A percentile compares a stretch with the other conserved stretches of the same genome.
Evolutionary conservation across 2,797 vertebrate species (phyloP).

Genomic region (Acestrorhynchus altus): DNA sequence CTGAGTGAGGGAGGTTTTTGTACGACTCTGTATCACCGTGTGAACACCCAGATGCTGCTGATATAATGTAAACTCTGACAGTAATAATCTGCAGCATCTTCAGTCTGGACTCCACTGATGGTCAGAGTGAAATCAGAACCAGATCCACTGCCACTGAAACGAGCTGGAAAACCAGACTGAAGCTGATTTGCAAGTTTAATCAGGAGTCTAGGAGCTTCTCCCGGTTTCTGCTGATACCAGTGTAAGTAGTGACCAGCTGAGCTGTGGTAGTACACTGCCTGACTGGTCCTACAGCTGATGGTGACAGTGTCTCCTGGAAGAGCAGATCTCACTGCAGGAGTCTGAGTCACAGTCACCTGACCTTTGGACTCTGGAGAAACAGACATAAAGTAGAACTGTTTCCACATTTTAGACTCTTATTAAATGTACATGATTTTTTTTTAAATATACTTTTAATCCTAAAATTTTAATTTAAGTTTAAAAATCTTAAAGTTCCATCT

Average conservation of each 20-base stretch:
- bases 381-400: no score
- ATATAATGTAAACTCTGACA: background rate
- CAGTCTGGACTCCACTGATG: conserved; percentile 39
- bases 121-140: conserved; percentile 26
- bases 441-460: no score
- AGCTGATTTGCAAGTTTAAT: background rate
- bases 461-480: no score
- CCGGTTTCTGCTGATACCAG: no score
- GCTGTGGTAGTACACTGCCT: background rate
- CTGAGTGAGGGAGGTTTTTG: conserved; percentile 38
- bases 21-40: conserved; percentile 26
- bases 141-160: conserved; percentile 39
- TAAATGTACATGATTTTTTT: no score
- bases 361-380: no score
- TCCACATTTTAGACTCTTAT: no score
- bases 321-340: background rate
- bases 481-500: background rate
- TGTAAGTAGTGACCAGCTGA: no score
- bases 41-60: background rate
- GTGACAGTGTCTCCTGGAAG: no score
- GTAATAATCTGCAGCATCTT: conserved; percentile 37
- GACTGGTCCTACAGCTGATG: no score
- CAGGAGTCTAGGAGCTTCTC: conserved; percentile 31
- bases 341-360: no score
- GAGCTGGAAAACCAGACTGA: conserved; percentile 28